These are phyloP conservation scores for Drosophila mimica DNA, from an alignment of 2,888 invertebrate species.

Conservation along the genomic window DNA sequence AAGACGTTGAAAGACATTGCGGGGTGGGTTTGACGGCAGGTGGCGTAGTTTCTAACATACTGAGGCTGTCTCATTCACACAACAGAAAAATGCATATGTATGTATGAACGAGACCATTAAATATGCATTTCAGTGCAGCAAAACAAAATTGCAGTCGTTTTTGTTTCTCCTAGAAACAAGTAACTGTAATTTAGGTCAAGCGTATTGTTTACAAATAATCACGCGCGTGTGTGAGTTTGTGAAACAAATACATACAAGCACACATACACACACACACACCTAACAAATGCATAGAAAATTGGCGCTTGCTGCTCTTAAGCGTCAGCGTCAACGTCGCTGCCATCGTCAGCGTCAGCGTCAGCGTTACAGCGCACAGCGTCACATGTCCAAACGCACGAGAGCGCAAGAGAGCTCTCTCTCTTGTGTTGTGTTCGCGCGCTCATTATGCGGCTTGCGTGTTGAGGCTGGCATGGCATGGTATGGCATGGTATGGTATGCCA, in stretches of 20 bases:
- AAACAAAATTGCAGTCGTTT: constrained; percentile 55
- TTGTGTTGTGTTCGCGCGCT: constrained; percentile 32
- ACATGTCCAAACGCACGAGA: constrained; percentile 34
- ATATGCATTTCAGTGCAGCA: constrained; percentile 65
- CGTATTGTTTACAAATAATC: constrained; percentile 85
- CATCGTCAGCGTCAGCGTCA: constrained; percentile 11
- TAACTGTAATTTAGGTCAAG: constrained; percentile 84
- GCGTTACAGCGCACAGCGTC: constrained; percentile 26
- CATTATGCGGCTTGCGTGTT: constrained; percentile 55
- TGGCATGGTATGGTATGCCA: constrained; percentile 45
- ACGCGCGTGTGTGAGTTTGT: constrained; percentile 52
- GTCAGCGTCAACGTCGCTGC: constrained; percentile 33
- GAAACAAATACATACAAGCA: constrained; percentile 19
- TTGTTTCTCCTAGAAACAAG: constrained; percentile 73
- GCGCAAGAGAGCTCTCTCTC: constrained; percentile 3
- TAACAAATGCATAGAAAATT: constrained; percentile 31
- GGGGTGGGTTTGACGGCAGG: constrained; percentile 39
- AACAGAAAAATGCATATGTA: constrained; percentile 2
- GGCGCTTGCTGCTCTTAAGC: constrained; percentile 44
- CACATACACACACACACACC: constrained; percentile 19
- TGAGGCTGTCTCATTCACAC: constrained; percentile 1
- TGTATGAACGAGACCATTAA: constrained; percentile 37
- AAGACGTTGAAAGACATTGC: background rate
- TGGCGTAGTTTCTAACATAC: constrained; percentile 41
- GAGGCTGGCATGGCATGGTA: constrained; percentile 26